A percentile compares a stretch with the other conserved stretches of the same genome.
These are phyloP conservation scores for Amazona finschi DNA, from an alignment of 2,797 vertebrate species.

Conservation along the genomic window DNA sequence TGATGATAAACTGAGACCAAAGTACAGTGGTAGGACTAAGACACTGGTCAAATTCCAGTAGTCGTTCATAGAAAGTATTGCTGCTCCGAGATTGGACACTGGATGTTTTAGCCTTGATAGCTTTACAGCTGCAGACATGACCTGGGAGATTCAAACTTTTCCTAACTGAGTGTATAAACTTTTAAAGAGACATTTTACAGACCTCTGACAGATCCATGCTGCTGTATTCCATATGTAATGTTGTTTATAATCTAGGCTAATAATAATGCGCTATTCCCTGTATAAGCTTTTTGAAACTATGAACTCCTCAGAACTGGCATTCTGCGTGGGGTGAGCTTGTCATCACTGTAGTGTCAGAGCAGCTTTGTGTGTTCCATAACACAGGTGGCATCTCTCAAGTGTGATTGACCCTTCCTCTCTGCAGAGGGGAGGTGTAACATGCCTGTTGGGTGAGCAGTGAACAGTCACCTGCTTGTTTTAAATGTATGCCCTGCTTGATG, in stretches of 20 bases:
- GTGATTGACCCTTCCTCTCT: background rate
- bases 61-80: background rate
- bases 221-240: background rate
- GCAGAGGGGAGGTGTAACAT: background rate
- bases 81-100: background rate
- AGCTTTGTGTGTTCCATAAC: background rate
- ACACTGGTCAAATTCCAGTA: background rate
- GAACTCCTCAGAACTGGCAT: accelerated
- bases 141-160: background rate
- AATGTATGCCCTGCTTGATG: accelerated
- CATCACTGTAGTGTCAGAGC: accelerated
- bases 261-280: background rate
- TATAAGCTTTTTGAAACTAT: background rate
- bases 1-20: background rate
- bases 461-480: accelerated
- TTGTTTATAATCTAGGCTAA: background rate
- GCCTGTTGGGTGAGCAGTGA: background rate
- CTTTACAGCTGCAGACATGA: background rate
- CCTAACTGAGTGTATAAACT: background rate
- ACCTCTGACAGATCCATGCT: background rate
- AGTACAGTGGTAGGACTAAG: background rate
- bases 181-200: background rate
- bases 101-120: background rate
- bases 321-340: background rate
- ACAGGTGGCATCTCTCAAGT: background rate